These are phyloP conservation scores for Malacosoma neustria DNA, from an alignment of 2,888 invertebrate species.

Conservation along the genomic window DNA sequence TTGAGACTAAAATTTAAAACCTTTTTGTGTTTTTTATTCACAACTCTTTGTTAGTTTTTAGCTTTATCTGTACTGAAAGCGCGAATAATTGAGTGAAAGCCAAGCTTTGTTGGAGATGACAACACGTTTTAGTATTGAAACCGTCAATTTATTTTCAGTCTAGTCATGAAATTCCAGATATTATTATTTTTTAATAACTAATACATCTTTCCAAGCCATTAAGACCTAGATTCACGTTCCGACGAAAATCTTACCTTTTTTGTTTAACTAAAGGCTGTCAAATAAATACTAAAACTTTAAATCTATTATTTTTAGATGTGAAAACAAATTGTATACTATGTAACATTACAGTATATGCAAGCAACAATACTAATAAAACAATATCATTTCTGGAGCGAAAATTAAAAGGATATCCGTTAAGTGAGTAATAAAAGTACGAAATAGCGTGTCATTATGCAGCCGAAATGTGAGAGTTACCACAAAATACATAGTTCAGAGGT, in stretches of 20 bases:
- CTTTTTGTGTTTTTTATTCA: not conserved
- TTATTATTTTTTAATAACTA: too few species aligned
- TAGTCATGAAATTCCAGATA: too few species aligned
- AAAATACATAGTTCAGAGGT: not conserved
- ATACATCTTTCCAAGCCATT: too few species aligned
- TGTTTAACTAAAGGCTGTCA: too few species aligned
- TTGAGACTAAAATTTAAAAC: too few species aligned
- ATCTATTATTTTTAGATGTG: too few species aligned
- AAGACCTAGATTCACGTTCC: too few species aligned
- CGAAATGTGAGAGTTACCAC: not conserved
- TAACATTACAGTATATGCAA: too few species aligned
- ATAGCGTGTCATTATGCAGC: not conserved
- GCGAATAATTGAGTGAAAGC: conserved; percentile 8
- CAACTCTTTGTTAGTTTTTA: not conserved
- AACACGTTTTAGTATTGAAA: not conserved
- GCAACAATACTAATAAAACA: not conserved
- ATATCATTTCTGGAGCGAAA: not conserved
- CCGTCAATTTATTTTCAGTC: not conserved
- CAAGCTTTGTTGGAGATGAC: not conserved
- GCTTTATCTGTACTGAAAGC: not conserved
- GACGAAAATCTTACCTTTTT: too few species aligned
- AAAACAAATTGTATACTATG: too few species aligned
- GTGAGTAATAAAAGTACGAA: not conserved
- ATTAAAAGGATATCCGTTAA: not conserved
- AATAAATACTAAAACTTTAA: too few species aligned